A percentile compares a stretch with the other conserved stretches of the same genome.
phyloP scores from a whole-genome alignment of 2,113 vertebrate species.

The Gobio gobio region DNA sequence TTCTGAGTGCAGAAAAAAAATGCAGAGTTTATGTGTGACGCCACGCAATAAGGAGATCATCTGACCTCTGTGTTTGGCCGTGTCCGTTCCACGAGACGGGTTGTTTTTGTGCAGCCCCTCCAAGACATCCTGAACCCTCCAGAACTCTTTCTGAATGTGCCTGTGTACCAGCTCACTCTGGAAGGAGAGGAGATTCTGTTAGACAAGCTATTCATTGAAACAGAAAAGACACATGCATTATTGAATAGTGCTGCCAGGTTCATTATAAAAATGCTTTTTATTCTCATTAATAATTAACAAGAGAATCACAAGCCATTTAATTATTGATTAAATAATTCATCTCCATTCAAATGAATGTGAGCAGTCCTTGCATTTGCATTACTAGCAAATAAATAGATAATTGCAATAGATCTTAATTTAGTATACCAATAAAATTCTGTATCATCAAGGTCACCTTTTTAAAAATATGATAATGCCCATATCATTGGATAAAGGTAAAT shows the following conservation, averaged over 20 bases:
- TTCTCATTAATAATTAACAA: conserved; percentile 46
- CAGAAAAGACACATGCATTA: conserved; percentile 41
- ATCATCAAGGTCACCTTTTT: neutral
- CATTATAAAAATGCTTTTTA: conserved; percentile 32
- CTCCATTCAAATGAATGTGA: conserved; percentile 1
- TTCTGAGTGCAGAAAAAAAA: neutral
- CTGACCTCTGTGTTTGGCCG: conserved; percentile 90
- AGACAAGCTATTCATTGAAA: conserved; percentile 15
- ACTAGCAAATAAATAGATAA: conserved; percentile 1
- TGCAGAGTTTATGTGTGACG: neutral
- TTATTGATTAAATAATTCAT: conserved; percentile 49
- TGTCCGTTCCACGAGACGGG: conserved; percentile 88
- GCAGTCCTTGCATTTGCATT: neutral
- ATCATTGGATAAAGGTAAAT: neutral
- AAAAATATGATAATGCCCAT: neutral
- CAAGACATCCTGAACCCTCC: conserved; percentile 95
- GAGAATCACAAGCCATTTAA: conserved; percentile 44
- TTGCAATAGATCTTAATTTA: neutral
- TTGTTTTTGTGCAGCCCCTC: conserved; percentile 94
- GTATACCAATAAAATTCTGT: neutral
- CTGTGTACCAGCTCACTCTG: conserved; percentile 88
- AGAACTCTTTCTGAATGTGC: conserved; percentile 97
- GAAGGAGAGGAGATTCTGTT: neutral
- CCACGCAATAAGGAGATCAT: neutral
- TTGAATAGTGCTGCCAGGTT: conserved; percentile 42